Percentiles rank a stretch among this genome's conserved stretches.
These are phyloP conservation scores for Apistogramma diplotaenia DNA, from an alignment of 2,113 vertebrate genomes.

Conservation along the genomic window DNA sequence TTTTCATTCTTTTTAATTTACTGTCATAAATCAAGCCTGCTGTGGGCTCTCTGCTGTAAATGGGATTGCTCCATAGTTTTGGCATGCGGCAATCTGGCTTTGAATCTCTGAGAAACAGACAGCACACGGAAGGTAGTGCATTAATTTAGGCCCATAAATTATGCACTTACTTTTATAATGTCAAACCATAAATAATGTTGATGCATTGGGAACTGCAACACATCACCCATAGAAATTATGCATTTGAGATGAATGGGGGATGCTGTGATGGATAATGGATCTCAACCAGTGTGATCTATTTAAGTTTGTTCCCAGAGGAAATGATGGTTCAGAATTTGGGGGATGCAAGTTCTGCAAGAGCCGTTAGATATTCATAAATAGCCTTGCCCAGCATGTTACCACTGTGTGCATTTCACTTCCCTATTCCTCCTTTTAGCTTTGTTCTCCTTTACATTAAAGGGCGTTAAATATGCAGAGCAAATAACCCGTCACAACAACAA, in stretches of 20 bases:
- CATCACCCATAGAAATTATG: conserved; percentile 76
- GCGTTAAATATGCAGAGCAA: not conserved
- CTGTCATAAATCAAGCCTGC: conserved; percentile 76
- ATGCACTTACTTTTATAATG: conserved; percentile 82
- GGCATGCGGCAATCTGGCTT: conserved; percentile 75
- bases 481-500: not conserved
- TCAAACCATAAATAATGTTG: conserved; percentile 80
- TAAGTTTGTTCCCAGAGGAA: conserved; percentile 67
- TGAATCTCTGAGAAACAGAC: conserved; percentile 76
- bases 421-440: not conserved
- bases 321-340: conserved; percentile 58
- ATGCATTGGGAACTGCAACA: conserved; percentile 74
- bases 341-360: conserved; percentile 40
- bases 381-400: not conserved
- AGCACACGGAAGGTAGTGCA: conserved; percentile 75
- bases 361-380: conserved; percentile 51
- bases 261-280: conserved; percentile 74
- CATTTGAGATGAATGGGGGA: conserved; percentile 75
- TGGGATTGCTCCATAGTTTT: conserved; percentile 78
- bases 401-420: not conserved
- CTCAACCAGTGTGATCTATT: conserved; percentile 70
- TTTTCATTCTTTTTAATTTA: conserved; percentile 84
- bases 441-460: not conserved
- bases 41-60: conserved; percentile 71
- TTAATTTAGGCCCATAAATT: conserved; percentile 81